Conservation (phyloP, 2,797 vertebrate genomes). For the Amblyopsis hoosieri region DNA sequence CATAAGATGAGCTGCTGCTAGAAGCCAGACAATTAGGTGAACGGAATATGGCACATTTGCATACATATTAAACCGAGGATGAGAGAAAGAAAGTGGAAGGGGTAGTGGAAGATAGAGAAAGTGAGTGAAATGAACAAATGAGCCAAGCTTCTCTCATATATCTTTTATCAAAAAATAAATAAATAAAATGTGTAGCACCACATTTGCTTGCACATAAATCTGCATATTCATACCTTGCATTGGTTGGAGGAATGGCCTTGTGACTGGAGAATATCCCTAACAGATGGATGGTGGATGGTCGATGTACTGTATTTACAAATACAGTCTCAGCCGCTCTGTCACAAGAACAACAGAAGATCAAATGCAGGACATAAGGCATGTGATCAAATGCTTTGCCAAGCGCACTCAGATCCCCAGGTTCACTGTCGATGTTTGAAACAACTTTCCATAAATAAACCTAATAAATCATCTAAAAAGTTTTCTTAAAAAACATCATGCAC, state of each 20-base stretch:
- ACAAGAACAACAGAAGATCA: too few relatives aligned
- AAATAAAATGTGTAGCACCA: slow-evolving; percentile 36
- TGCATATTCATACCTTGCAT: slow-evolving; percentile 41
- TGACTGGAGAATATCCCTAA: too few relatives aligned
- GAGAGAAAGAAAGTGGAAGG: slow-evolving; percentile 50
- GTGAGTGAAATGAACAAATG: slow-evolving; percentile 57
- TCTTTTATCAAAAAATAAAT: slow-evolving; percentile 63
- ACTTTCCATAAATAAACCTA: too few relatives aligned
- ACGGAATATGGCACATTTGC: slow-evolving; percentile 86
- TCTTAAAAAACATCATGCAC: too few relatives aligned
- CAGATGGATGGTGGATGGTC: too few relatives aligned
- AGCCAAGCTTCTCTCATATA: slow-evolving; percentile 57
- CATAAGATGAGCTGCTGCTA: slow-evolving; percentile 78
- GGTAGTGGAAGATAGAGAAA: slow-evolving; percentile 59
- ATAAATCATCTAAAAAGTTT: too few relatives aligned
- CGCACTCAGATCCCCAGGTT: too few relatives aligned
- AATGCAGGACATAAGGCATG: too few relatives aligned
- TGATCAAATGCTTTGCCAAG: too few relatives aligned
- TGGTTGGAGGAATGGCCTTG: slow-evolving; percentile 16
- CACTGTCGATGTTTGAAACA: too few relatives aligned
- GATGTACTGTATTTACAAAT: too few relatives aligned
- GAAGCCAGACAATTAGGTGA: slow-evolving; percentile 81
- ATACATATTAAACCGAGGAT: slow-evolving; percentile 90
- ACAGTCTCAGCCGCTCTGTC: too few relatives aligned
- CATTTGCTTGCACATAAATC: slow-evolving; percentile 56